These are phyloP conservation scores for Muscicapa adusta DNA, from an alignment of 2,113 vertebrate genomes.

Conservation along the genomic window DNA sequence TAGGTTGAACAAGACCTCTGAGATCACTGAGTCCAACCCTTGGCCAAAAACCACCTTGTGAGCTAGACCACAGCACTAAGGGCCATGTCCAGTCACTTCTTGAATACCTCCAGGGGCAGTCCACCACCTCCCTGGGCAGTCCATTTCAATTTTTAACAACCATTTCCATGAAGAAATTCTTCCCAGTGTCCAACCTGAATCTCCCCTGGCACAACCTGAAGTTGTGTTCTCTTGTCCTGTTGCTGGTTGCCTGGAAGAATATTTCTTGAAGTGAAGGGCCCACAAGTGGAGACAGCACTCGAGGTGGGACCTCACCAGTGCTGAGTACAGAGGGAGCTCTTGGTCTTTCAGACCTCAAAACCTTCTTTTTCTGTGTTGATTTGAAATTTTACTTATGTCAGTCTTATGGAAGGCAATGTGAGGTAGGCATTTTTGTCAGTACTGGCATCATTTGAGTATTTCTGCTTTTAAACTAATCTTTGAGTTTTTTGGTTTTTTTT, in stretches of 20 bases:
- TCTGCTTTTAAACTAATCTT: background rate
- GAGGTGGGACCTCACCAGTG: background rate
- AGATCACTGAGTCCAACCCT: background rate
- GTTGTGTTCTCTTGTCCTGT: background rate
- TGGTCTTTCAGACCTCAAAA: background rate
- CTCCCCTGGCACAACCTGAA: background rate
- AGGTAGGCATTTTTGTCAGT: background rate
- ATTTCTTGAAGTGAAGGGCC: background rate
- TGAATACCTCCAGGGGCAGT: background rate
- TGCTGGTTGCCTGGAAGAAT: background rate
- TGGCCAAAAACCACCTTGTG: too few species aligned
- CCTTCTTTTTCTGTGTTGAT: background rate
- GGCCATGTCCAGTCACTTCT: background rate
- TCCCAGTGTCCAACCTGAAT: background rate
- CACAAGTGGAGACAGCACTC: background rate
- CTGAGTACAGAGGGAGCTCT: background rate
- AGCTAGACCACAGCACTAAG: background rate
- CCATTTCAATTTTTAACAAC: background rate
- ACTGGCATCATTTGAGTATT: background rate
- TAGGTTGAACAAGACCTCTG: background rate
- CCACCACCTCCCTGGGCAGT: background rate
- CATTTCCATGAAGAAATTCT: background rate
- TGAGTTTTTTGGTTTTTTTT: background rate
- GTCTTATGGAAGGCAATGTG: accelerated
- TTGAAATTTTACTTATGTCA: background rate